Base-by-base conservation (phyloP, 1,140 invertebrate genomes). In the Arion vulgaris region DNA sequence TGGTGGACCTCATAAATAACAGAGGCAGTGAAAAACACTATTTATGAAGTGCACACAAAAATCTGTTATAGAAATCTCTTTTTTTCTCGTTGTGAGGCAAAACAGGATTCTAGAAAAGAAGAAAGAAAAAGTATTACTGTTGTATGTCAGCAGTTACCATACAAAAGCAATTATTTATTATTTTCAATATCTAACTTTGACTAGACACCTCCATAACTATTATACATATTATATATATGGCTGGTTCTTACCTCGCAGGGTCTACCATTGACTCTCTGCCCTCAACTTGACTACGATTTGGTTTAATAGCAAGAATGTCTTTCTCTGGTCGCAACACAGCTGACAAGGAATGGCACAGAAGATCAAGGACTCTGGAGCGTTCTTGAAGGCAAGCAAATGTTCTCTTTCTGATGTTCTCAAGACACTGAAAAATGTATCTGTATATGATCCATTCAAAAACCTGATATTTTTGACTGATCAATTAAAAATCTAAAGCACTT, bases 331-430 rank as follows among this genome's bases (percentile, higher is more conserved):
- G 80, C 41, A 81, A 66, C 28, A 81, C 80, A 19, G 89, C 87
- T 7, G 88, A 88, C 32, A 88, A 83, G 73, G 90, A 79, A 71
- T 91, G 88, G 83, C 90, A 90, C 32, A 92, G 86, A 4, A 92
- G 87, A 77, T 93, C 92, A 34, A 92, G 84, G 13, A 92, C 92
- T 73, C 90, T 86, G 34, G 87, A 87, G 32, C 92, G 79, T 78
- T 93, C 92, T 71, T 92, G 89, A 34, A 90, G 84, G 32, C 88
- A 86, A 66, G 88, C 87, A 73, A 88, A 88, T 19, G 92, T 83
- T 19, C 89, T 76, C 79, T 89, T 87, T 36, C 92, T 83, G 28
- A 91, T 88, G 28, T 83, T 84, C 79, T 91, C 91, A 75, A 82
- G 66, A 38, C 53, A 76, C 74, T 82, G 23, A 72, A 72, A 72